Evolutionary conservation across 2,888 invertebrate genomes (phyloP), one percentile per base, ranked within the genome.

Genomic region (Druceiella hillmani): DNA sequence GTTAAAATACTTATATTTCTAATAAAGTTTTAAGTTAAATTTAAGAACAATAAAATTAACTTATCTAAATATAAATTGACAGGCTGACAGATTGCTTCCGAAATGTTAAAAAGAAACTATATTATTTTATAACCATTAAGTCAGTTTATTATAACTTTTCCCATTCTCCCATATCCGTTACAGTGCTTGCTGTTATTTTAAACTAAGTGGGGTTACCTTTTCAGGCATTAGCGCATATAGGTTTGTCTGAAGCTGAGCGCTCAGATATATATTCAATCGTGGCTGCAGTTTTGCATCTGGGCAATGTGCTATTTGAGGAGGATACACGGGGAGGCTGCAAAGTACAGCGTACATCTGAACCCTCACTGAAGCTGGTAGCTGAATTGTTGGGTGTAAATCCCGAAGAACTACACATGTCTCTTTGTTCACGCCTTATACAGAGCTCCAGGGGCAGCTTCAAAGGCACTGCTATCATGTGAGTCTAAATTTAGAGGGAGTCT

Each of bases 231-330:
- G 72, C 77, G 1, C 80, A 89, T 36, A 75, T 94, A 36, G 97
- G 93, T 0, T 65, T 98, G 15, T 71, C 73, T 1, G 83, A 85
- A 3, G 62, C 65, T 0, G 88, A 90, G 54, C 79, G 86, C 51
- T 63, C 79, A 43, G 78, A 82, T 34, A 88, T 97, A 36, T 98
- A 91, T 66, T 77, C 81, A 0, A 79, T 92, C 37, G 93, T 98
- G 3, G 93, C 93, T 0, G 89, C 88, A 0, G 92, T 98, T 0
- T 74, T 99, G 2, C 97, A 98, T 63, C 75, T 98, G 39, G 98
- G 98, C 2, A 99, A 99, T 64, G 76, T 99, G n/a, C 67, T 76
- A 41, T 99, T 98, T 59, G 94, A 94, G 58, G 98, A 98, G 50
- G 94, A 94, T 48, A 81, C 85, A 0, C 78, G 83, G 38, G 88